These are phyloP conservation scores for Adelges cooleyi DNA, from an alignment of 1,140 invertebrate genomes.

Conservation along the genomic window DNA sequence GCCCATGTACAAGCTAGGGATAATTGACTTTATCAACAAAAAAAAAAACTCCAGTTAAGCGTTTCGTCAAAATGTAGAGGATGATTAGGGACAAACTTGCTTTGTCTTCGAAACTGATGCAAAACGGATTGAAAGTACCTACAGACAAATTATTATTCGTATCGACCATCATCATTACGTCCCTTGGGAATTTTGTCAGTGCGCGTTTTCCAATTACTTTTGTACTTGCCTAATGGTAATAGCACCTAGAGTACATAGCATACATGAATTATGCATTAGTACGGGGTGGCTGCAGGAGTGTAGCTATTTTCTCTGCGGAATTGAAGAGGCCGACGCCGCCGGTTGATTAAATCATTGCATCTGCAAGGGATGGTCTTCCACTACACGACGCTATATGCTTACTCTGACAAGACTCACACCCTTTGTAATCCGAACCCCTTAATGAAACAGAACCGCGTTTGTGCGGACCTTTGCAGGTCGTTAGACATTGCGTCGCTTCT, in stretches of 20 bases:
- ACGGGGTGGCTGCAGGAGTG: not conserved
- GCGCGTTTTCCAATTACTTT: too few species aligned
- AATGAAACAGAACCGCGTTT: slow-evolving; percentile 10
- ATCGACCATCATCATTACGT: too few species aligned
- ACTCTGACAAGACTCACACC: slow-evolving; percentile 2
- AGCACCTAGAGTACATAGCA: not conserved
- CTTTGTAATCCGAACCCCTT: not conserved
- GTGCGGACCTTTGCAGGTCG: not conserved
- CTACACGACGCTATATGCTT: not conserved
- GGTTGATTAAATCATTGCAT: slow-evolving; percentile 19
- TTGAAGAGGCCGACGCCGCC: not conserved
- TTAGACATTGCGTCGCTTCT: not conserved
- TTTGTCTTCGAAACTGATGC: too few species aligned
- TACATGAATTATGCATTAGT: slow-evolving; percentile 21
- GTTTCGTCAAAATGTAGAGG: too few species aligned
- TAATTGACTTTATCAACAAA: too few species aligned
- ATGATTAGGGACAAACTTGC: too few species aligned
- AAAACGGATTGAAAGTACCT: too few species aligned
- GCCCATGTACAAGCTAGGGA: too few species aligned
- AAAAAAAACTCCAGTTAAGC: too few species aligned
- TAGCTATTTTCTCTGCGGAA: not conserved
- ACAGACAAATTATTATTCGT: too few species aligned
- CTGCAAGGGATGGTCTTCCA: not conserved
- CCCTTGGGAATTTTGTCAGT: too few species aligned
- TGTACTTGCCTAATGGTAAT: too few species aligned